Evolutionary conservation across 2,113 vertebrate genomes (phyloP), one percentile per base, ranked within the genome.

Genomic region (Odontophorus gujanensis): DNA sequence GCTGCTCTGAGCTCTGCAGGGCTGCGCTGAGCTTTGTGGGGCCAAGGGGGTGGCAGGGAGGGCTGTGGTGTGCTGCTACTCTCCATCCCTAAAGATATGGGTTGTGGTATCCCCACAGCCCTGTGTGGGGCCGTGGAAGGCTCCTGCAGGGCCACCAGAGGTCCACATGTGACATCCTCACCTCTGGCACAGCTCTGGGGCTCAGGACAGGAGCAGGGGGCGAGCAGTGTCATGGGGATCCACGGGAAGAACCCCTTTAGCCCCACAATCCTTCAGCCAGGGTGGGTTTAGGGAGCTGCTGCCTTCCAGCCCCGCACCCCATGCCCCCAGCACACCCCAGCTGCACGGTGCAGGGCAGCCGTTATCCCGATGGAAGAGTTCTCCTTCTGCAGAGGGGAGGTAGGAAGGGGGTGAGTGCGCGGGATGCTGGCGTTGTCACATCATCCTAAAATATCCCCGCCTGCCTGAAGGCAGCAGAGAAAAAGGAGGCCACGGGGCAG

Each of bases 371-470:
- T 42, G 14, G 43, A 13, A 13, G 34, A 72, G 47, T 40, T 17
- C 9, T 1, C 3, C 20, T 38, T 63, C 62, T 3, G 9, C 81
- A 45, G 58, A 2, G 3, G 50, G 65, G 34, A 61, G 72, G 92
- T 72, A 42, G 66, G 42, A 58, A 85, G 40, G 7, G 21, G 24
- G 30, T 48, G 85, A 69, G 38, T 91, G 79, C 19, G 51, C 32
- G 14, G 81, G 67, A 87, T 30, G 4, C 0, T 0, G 18, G 43
- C 19, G 81, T 26, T 90, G 87, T 26, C 85, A n/a, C 28, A 0
- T 89, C 73, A 63, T 86, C 89, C 74, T 50, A 68, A 90, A 93
- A 92, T 91, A 92, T 55, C 85, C 10, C 8, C 38, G 15, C 15
- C n/a, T 10, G 24, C 63, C 51, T 66, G 81, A 67, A 67, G 7